These are phyloP conservation scores for Oryzias curvinotus DNA, from an alignment of 2,113 vertebrate species.

Conservation along the genomic window DNA sequence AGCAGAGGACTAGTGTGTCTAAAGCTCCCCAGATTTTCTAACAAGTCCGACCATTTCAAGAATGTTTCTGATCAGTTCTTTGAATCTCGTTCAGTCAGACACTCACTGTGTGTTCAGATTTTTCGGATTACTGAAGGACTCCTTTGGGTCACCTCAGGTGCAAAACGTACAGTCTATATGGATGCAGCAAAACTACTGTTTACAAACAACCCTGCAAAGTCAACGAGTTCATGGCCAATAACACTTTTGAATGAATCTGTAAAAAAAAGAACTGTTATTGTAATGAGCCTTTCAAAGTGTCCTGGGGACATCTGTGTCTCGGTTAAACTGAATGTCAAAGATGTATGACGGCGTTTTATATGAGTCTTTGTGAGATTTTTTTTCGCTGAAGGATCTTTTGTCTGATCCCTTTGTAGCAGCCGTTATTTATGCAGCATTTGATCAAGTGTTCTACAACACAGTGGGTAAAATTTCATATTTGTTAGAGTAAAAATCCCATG, in stretches of 20 bases:
- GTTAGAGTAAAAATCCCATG: conserved; percentile 11
- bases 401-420: conserved; percentile 63
- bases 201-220: conserved; percentile 48
- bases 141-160: conserved; percentile 45
- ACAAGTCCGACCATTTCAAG: conserved; percentile 42
- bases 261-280: conserved; percentile 78
- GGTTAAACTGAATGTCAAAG: conserved; percentile 71
- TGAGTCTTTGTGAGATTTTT: conserved; percentile 52
- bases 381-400: conserved; percentile 46
- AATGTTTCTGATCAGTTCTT: conserved; percentile 56
- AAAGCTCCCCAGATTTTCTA: conserved; percentile 46
- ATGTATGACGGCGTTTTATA: conserved; percentile 60
- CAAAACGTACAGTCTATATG: conserved; percentile 42
- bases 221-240: conserved; percentile 22
- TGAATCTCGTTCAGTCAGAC: conserved; percentile 47
- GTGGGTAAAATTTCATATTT: conserved; percentile 25
- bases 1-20: conserved; percentile 38
- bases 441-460: conserved; percentile 32
- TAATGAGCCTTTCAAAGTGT: conserved; percentile 76
- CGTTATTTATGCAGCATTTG: conserved; percentile 64
- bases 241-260: conserved; percentile 43
- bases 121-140: conserved; percentile 35
- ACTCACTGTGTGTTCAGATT: conserved; percentile 60
- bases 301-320: conserved; percentile 78
- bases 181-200: conserved; percentile 60